Evolutionary conservation across 2,888 invertebrate species (phyloP), one percentile per base, ranked within the genome.

Genomic region (Argyra leucocephala): DNA sequence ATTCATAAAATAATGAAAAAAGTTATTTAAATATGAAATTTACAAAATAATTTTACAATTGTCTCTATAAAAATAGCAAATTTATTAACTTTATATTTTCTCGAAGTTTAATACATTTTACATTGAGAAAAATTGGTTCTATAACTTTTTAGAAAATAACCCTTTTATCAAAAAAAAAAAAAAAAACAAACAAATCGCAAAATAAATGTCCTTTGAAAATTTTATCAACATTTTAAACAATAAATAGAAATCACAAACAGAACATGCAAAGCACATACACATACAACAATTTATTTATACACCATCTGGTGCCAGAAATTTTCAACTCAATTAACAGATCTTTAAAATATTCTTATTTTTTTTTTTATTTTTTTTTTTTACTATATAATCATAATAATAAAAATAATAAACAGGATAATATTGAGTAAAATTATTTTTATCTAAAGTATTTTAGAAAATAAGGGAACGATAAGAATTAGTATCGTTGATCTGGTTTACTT

Each of bases 291-390:
- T 48, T 48, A 48, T 48, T 48, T 12, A 18, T 48, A 48, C 15
- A 48, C 18, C 48, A 48, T 48, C 48, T 48, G 48, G 48, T 48
- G 48, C 18, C 48, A 48, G n/a, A 48, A 48, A 48, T 48, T 48
- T 48, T 48, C 48, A 48, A 48, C 48, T 48, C 48, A 48, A 48
- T 48, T 48, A 48, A 48, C 48, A 48, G 48, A 48, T 48, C 48
- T 48, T 48, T 48, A 48, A 48, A 48, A 31, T 18, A 48, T 3
- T 48, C 15, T 37, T n/a, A 2, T 48, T 48, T 9, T 48, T 31
- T 31, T 31, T 12, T 31, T 31, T 2, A 12, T 31, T 31, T 31
- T 31, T 31, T 31, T 31, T 31, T 31, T 31, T 31, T 31, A 48
- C 48, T 48, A 48, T 12, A 48, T 48, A 48, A 48, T 48, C 48